Base-by-base conservation (phyloP, 1,140 invertebrate genomes). In the Whitmania pigra region DNA sequence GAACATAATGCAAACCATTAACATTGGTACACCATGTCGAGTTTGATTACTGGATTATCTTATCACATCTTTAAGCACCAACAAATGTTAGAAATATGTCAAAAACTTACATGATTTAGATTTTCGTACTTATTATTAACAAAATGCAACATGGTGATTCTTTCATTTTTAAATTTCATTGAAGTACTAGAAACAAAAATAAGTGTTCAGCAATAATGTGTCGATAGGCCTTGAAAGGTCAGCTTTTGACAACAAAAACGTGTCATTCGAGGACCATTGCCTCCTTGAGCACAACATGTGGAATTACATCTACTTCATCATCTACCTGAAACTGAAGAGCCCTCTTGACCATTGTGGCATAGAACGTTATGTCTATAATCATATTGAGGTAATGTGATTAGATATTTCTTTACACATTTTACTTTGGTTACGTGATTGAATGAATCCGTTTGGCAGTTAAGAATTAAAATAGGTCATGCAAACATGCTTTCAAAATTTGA, bases 221-320 rank as follows among this genome's bases (percentile, higher is more conserved):
- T 9, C 11, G 22, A 31, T 78, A 93, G 91, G 92, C 66, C 85
- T 97, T 75, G 93, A 96, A 80, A 86, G 94, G 78, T 91, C 91
- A 53, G 90, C 92, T 53, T 99, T 99, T 83, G 96, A 99, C 83
- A 99, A 99, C 82, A 97, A 96, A 81, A 91, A 90, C 0, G 93
- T 98, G 0, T 96, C 94, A 67, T 99, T 99, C 84, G 97, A 99
- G 80, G 93, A 98, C 76, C 96, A 99, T 81, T 91, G 93, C 54
- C 91, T 92, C 79, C 88, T 88, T 77, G 95, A 99, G 79, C 97
- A 99, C 82, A 99, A 99, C 81, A 97, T 97, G 93, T 99, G 96
- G 94, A 95, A 99, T 83, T 99, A 98, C 83, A 85, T 99, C 25
- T 97, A 96, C 85, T 99, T 99, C 81, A 97, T 99, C 79, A 94